Evolutionary conservation across 2,113 vertebrate genomes (phyloP).

Genomic region (Meles meles): DNA sequence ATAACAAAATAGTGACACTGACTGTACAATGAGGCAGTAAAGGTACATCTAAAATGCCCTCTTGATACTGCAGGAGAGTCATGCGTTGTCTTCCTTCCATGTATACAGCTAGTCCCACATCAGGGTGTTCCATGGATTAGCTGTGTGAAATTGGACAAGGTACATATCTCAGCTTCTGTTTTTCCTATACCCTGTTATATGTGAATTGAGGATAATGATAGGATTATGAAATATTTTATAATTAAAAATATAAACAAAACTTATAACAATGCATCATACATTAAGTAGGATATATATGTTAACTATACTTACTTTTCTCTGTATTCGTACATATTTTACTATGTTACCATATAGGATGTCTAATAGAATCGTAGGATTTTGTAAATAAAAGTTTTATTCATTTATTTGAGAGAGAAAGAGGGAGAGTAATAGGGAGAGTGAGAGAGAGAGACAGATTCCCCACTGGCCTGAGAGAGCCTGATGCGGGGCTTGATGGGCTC

Average conservation of each 20-base stretch:
- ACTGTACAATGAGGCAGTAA: background rate
- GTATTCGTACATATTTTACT: background rate
- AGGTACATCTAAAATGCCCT: background rate
- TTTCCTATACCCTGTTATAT: background rate
- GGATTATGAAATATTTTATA: background rate
- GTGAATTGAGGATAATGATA: background rate
- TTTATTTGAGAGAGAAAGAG: too few relatives aligned
- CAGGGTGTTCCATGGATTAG: background rate
- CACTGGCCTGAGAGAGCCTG: too few relatives aligned
- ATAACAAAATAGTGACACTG: background rate
- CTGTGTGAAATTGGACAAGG: background rate
- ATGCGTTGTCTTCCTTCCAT: background rate
- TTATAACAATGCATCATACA: background rate
- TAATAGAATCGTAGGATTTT: background rate
- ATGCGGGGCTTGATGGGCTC: too few relatives aligned
- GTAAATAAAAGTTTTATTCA: background rate
- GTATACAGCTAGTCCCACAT: background rate
- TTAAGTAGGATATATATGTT: background rate
- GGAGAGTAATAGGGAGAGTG: too few relatives aligned
- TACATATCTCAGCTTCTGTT: background rate
- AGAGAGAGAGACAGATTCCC: too few relatives aligned
- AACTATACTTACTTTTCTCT: background rate
- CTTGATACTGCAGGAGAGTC: background rate
- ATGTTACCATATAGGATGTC: background rate
- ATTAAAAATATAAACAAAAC: background rate